These are phyloP conservation scores for Seira sanloemensis DNA, from an alignment of 2,888 invertebrate genomes.

Conservation along the genomic window DNA sequence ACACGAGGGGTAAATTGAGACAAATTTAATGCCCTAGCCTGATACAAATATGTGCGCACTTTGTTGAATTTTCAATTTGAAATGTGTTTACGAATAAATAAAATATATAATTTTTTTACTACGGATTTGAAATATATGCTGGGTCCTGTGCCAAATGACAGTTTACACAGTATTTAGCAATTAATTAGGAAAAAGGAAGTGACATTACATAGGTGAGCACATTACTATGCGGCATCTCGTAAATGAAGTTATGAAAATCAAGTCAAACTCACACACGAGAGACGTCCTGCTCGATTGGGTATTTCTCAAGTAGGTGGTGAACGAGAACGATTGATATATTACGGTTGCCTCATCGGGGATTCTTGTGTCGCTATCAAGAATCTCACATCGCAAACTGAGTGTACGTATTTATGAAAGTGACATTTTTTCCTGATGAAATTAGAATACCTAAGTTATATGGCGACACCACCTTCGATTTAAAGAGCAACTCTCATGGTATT, in stretches of 20 bases:
- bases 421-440: neutral
- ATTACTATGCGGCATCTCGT: conserved; percentile 35
- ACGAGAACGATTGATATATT: neutral
- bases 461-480: neutral
- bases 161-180: conserved; percentile 44
- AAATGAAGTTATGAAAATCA: neutral
- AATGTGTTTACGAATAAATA: neutral
- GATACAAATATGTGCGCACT: too few relatives aligned
- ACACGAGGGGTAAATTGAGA: neutral
- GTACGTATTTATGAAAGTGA: neutral
- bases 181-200: conserved; percentile 63
- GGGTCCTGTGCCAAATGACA: conserved; percentile 41
- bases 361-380: neutral
- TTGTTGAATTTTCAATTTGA: neutral
- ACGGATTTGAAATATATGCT: neutral
- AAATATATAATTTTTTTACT: neutral
- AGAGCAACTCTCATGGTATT: neutral
- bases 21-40: neutral
- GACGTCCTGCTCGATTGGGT: neutral
- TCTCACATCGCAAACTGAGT: neutral
- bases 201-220: conserved; percentile 6
- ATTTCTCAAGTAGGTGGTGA: neutral
- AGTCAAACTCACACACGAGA: neutral
- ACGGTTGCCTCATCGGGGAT: neutral
- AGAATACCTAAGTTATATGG: neutral